A percentile compares a stretch with the other conserved stretches of the same genome.
phyloP scores from a whole-genome alignment of 2,113 vertebrate species.

The Oncorhynchus tshawytscha region DNA sequence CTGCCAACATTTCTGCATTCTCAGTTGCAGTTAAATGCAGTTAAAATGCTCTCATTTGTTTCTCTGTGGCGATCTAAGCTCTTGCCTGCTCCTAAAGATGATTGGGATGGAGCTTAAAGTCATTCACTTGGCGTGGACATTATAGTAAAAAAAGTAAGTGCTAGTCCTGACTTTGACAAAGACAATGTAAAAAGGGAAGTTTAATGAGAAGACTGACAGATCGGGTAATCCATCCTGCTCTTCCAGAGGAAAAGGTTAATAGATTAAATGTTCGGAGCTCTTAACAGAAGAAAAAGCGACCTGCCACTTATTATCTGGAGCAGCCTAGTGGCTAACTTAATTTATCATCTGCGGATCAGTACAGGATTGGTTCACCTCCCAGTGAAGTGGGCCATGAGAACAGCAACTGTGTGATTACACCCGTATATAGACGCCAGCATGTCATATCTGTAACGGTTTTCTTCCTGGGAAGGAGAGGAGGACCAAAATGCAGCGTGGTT shows the following conservation, averaged over 20 bases:
- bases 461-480: too few relatives aligned
- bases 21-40: constrained; percentile 43
- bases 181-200: constrained; percentile 23
- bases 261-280: constrained; percentile 57
- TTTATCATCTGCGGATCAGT: constrained; percentile 44
- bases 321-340: constrained; percentile 46
- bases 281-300: constrained; percentile 36
- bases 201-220: constrained; percentile 44
- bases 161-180: constrained; percentile 20
- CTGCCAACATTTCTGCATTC: too few relatives aligned
- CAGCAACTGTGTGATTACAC: constrained; percentile 31
- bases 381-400: constrained; percentile 40
- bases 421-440: constrained; percentile 3
- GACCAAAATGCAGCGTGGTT: too few relatives aligned
- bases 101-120: constrained; percentile 36
- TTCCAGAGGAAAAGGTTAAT: constrained; percentile 57
- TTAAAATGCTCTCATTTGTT: constrained; percentile 50
- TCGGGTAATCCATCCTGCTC: constrained; percentile 44
- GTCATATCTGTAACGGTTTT: too few relatives aligned
- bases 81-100: constrained; percentile 43
- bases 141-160: constrained; percentile 39
- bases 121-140: constrained; percentile 20
- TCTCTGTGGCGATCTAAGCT: constrained; percentile 36
- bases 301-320: constrained; percentile 46
- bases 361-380: constrained; percentile 47